These are phyloP conservation scores for Colinus virginianus DNA, from an alignment of 2,113 vertebrate species.

Conservation along the genomic window DNA sequence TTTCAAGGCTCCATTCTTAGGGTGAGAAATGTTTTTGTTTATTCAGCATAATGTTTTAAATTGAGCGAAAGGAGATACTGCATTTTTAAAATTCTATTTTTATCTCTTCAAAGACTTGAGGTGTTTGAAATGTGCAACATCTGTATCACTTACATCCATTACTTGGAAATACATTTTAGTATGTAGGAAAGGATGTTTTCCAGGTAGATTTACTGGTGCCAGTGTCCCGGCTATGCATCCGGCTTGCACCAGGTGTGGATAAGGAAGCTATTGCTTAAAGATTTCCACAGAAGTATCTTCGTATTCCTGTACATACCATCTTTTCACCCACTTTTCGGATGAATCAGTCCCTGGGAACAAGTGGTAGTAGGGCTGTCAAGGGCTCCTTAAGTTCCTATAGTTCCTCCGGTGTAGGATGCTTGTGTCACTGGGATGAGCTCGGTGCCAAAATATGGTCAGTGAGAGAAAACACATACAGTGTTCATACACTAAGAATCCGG, in stretches of 20 bases:
- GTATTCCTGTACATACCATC: neutral
- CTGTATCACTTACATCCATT: neutral
- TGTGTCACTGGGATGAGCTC: neutral
- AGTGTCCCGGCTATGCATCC: neutral
- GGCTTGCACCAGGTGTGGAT: neutral
- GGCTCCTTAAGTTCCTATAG: conserved; percentile 3
- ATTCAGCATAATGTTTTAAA: conserved; percentile 20
- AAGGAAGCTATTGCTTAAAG: neutral
- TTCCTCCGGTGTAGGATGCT: neutral
- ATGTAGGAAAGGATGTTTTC: neutral
- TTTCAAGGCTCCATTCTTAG: neutral
- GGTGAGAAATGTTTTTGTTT: conserved; percentile 18
- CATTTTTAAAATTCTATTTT: neutral
- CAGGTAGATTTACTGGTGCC: neutral
- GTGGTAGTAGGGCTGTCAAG: neutral
- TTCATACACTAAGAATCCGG: neutral
- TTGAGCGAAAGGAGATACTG: neutral
- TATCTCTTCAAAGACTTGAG: neutral
- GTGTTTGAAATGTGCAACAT: neutral
- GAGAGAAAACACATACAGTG: neutral
- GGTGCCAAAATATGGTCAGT: neutral
- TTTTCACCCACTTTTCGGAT: neutral
- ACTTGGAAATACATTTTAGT: neutral
- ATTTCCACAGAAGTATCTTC: neutral
- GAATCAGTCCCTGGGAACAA: neutral